A percentile compares a stretch with the other conserved stretches of the same genome.
Conservation (phyloP, 2,113 vertebrate genomes). For the Probosciger aterrimus region DNA sequence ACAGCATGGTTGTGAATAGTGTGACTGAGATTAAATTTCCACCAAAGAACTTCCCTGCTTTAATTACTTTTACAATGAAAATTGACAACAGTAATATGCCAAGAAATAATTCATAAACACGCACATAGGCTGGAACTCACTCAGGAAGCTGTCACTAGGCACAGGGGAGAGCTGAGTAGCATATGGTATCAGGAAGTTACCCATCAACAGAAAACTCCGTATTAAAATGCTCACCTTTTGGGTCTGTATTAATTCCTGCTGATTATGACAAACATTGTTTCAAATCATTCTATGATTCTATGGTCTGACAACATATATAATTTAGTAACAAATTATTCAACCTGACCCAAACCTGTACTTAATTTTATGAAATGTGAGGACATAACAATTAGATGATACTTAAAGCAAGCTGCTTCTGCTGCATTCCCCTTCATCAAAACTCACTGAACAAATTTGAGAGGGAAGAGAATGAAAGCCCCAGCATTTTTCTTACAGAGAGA, state of each 20-base stretch:
- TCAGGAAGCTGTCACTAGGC: neutral
- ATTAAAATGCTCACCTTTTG: neutral
- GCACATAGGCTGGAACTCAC: neutral
- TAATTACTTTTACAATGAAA: neutral
- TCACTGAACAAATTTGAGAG: neutral
- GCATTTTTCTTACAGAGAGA: neutral
- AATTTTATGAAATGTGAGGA: neutral
- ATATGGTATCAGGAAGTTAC: neutral
- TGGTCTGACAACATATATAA: neutral
- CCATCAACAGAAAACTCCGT: neutral
- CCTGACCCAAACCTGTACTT: neutral
- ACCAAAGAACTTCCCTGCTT: neutral
- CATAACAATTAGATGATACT: neutral
- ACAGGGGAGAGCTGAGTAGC: neutral
- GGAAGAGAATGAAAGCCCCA: neutral
- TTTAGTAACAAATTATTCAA: neutral
- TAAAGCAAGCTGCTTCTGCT: neutral
- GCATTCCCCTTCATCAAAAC: neutral
- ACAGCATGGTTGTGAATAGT: fast-evolving
- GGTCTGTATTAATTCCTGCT: neutral
- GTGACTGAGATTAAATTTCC: neutral
- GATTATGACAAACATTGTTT: neutral
- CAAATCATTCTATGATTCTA: neutral
- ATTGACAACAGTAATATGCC: neutral
- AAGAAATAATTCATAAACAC: neutral